Base-by-base conservation (phyloP, 2,797 vertebrate species). In the Eleutherodactylus coqui region DNA sequence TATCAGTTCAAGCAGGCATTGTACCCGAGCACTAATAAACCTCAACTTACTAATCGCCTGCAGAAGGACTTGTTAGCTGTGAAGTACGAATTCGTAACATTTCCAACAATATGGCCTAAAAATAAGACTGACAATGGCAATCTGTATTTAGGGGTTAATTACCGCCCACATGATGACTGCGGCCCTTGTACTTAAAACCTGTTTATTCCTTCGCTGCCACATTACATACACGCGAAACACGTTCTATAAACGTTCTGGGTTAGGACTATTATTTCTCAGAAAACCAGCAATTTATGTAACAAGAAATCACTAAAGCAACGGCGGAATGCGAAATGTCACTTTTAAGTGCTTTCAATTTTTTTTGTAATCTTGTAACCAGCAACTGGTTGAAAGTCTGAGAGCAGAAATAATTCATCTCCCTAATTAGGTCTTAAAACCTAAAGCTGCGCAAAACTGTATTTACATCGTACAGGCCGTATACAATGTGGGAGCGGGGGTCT, bases 211-310 rank as follows among this genome's bases (percentile, higher is more conserved):
- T 32, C 21, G 7, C n/a, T 3, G 24, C 14, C 14, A 0, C 76
- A 27, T 16, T 43, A 27, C 62, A 79, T n/a, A 27, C n/a, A 79
- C 11, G 24, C 27, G 38, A 16, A 7, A 11, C 14, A 4, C 6
- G 6, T 27, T 45, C 14, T 62, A 24, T 3, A 58, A 38, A 55
- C 43, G 34, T 43, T 45, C n/a, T 51, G 73, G 41, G 10, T 49
- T 32, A 32, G 16, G 17, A 75, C 10, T 5, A 17, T 7, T 34
- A 51, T 49, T 67, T 80, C 58, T 32, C 41, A 41, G 58, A 45
- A 79, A 43, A 64, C 11, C 27, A 38, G 45, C 45, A 77, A 77
- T 77, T 64, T 79, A 64, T 47, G n/a, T 62, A 79, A 45, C n/a
- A 3, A 43, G 38, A 79, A 64, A 38, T 29, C 41, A 80, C 8